Evolutionary conservation across 2,888 invertebrate species (phyloP).

Genomic region (Ectobius pallidus): DNA sequence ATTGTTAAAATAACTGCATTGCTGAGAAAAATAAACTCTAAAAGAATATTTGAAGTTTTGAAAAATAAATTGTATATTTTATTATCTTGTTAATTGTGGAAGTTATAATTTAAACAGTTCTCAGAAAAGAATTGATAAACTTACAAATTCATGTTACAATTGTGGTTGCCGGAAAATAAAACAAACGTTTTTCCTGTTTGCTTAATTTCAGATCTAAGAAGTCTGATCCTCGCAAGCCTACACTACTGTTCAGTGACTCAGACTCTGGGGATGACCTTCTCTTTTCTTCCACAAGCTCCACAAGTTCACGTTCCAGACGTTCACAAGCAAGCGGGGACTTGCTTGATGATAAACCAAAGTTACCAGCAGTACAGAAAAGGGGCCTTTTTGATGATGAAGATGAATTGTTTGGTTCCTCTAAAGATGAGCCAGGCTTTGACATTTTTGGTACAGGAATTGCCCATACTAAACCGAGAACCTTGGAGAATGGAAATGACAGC

Average conservation of each 20-base stretch:
- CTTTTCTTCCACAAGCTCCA: conserved; percentile 39
- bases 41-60: no score
- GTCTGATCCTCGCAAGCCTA: conserved; percentile 42
- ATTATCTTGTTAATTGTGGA: no score
- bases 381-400: conserved; percentile 45
- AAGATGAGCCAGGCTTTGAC: conserved; percentile 51
- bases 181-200: no score
- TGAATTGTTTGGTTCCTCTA: conserved; percentile 36
- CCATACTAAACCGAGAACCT: background rate
- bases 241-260: conserved; percentile 53
- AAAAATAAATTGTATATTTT: no score
- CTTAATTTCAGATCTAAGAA: no score
- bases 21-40: no score
- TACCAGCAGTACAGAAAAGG: conserved; percentile 26
- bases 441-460: conserved; percentile 48
- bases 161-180: no score
- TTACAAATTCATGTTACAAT: no score
- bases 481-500: background rate
- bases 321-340: conserved; percentile 34
- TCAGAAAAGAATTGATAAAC: no score
- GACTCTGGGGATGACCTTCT: conserved; percentile 44
- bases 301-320: conserved; percentile 32
- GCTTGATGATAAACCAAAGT: conserved; percentile 1
- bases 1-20: no score
- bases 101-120: no score